Percentiles rank a stretch among this genome's conserved stretches.
Conservation (phyloP, 1,140 invertebrate genomes). For the Hyles euphorbiae region DNA sequence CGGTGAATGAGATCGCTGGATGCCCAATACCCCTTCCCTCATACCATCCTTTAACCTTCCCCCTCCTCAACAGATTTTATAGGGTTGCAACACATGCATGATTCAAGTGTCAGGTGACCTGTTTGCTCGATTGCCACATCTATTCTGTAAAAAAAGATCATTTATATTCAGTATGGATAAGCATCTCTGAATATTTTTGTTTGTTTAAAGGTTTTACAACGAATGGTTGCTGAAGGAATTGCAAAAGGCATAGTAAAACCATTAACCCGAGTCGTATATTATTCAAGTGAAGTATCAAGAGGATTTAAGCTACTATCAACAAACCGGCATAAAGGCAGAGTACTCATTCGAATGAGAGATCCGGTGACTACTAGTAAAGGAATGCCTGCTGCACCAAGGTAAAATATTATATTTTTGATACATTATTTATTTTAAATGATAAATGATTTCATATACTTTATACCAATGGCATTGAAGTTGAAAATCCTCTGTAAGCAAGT, state of each 20-base stretch:
- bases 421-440: neutral
- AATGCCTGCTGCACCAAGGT: constrained; percentile 20
- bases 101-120: too few species aligned
- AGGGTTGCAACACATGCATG: too few species aligned
- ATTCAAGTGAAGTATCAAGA: constrained; percentile 16
- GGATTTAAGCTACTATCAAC: constrained; percentile 25
- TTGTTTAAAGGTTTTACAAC: constrained; percentile 24
- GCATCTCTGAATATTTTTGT: constrained; percentile 6
- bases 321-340: constrained; percentile 22
- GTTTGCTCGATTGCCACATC: too few species aligned
- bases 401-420: neutral
- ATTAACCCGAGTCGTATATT: constrained; percentile 23
- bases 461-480: too few species aligned
- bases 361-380: constrained; percentile 8
- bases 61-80: too few species aligned
- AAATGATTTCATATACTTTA: too few species aligned
- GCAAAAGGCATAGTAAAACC: constrained; percentile 24
- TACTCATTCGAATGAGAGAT: constrained; percentile 28
- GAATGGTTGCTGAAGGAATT: constrained; percentile 24
- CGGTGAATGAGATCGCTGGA: too few species aligned
- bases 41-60: too few species aligned
- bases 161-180: too few species aligned
- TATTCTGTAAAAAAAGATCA: too few species aligned
- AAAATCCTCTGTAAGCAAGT: too few species aligned
- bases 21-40: too few species aligned